Base-by-base conservation (phyloP, 2,888 invertebrate genomes). In the Lasioglossum morio region DNA sequence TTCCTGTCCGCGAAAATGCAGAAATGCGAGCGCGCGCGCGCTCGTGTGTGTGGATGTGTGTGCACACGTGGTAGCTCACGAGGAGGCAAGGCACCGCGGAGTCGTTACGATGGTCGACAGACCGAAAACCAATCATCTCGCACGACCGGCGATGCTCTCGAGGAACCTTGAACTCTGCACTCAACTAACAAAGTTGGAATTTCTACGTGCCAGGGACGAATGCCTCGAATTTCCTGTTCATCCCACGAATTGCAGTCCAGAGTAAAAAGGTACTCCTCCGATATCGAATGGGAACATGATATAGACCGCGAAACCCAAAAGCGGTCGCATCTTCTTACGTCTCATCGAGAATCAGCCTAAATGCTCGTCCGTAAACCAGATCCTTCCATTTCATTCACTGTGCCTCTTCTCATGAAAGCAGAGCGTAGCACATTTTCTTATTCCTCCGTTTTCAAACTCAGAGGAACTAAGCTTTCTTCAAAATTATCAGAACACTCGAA, bases 91-190 rank as follows among this genome's bases (percentile, higher is more conserved):
- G 37, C 60, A 40, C 14, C 34, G 27, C 30, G 81, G 72, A 72
- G 80, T 84, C 81, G 70, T 89, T 89, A 88, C 46, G 72, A 69
- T 27, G 79, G 72, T 75, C 85, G 87, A 66, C 83, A 87, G 89
- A 89, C 83, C 88, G 87, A 84, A 79, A 90, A 88, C 81, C 84
- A 88, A 89, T 89, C 88, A 90, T 88, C 82, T 90, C 80, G 88
- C 88, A 82, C 85, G 87, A 89, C 78, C 82, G 82, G 53, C 85
- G 81, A 90, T 76, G 76, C 77, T 79, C 84, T 84, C 76, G 77
- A 74, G 75, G 75, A 91, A 89, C 90, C 90, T 91, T 91, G 90
- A 90, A 91, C 90, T 84, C 87, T 85, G 74, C 85, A 81, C 82
- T 82, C 88, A 37, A 10, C 43, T 72, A 83, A 87, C 72, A 48